Conservation (phyloP, 2,888 invertebrate genomes). For the Zele albiditarsus region DNA sequence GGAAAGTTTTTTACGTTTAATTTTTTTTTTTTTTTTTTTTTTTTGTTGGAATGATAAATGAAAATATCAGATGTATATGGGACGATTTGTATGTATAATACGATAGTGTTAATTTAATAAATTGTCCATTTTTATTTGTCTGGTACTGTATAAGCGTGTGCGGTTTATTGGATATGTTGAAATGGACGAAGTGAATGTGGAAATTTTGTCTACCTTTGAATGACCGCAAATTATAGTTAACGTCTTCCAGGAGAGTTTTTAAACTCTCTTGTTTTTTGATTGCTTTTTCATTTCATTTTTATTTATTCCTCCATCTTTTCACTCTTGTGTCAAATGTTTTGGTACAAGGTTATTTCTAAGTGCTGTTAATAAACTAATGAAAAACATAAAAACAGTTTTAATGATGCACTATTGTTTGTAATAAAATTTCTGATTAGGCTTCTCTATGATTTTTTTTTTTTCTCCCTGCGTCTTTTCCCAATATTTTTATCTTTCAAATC, state of each 20-base stretch:
- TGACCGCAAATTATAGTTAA: neutral
- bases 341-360: neutral
- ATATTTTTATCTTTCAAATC: conserved; percentile 7
- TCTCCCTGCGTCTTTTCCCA: neutral
- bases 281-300: neutral
- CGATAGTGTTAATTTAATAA: neutral
- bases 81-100: neutral
- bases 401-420: conserved; percentile 2
- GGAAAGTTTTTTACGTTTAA: neutral
- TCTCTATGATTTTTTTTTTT: neutral
- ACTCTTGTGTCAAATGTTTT: neutral
- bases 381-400: neutral
- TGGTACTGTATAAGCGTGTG: neutral
- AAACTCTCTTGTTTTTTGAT: neutral
- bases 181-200: neutral
- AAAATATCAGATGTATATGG: neutral
- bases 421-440: neutral
- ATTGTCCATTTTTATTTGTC: neutral
- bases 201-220: neutral
- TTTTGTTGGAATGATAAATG: neutral
- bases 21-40: neutral
- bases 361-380: neutral
- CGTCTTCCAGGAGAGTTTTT: neutral
- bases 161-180: neutral
- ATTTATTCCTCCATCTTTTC: neutral